phyloP scores from a whole-genome alignment of 2,113 vertebrate species.

The Chloebia gouldiae region DNA sequence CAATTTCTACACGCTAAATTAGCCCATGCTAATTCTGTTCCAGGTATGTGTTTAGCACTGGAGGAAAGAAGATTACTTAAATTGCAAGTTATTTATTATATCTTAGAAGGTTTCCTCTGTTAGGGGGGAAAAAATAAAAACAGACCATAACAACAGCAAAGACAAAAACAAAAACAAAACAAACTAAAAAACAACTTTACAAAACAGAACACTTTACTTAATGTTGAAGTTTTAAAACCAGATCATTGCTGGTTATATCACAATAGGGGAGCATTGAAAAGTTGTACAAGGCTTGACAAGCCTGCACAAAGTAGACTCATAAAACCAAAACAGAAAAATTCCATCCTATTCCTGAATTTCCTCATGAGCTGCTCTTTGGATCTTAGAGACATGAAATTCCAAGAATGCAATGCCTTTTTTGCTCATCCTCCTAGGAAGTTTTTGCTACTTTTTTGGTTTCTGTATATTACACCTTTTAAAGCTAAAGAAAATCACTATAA shows the following conservation, averaged over 20 bases:
- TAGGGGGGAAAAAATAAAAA: rapidly evolving
- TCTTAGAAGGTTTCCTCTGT: neutral
- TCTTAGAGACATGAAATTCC: neutral
- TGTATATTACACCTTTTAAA: neutral
- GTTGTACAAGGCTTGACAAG: neutral
- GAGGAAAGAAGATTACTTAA: neutral
- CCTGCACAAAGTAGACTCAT: neutral
- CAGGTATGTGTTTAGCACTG: neutral
- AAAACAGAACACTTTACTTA: neutral
- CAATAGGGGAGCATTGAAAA: neutral
- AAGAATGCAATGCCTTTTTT: neutral
- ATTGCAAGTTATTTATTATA: neutral
- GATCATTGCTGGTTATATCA: neutral
- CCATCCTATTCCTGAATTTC: neutral
- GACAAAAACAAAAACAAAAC: neutral
- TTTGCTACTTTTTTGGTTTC: neutral
- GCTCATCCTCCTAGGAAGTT: neutral
- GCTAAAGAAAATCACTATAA: neutral
- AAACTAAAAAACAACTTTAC: too few relatives aligned
- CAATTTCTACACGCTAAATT: neutral
- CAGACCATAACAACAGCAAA: neutral
- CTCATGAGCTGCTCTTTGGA: neutral
- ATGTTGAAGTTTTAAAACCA: neutral
- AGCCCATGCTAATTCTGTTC: neutral
- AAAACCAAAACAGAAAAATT: neutral